Evolutionary conservation across 2,888 invertebrate genomes (phyloP), one percentile per base, ranked within the genome.

Genomic region (Bellardia bayeri): DNA sequence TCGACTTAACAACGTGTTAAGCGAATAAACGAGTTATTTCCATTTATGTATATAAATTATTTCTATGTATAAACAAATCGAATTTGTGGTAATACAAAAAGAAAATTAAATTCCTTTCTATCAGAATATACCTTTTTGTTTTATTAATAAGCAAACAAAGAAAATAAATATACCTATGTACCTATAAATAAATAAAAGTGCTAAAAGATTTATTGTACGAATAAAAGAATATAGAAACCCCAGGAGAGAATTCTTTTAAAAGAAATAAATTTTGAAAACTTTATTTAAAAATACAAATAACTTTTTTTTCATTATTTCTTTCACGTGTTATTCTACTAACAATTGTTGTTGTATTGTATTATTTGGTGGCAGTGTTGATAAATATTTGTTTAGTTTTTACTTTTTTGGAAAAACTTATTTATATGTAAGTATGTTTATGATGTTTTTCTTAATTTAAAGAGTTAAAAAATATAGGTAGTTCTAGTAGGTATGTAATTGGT

Each of bases 41-140:
- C 45, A 51, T 75, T 40, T 11, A 23, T n/a, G 6, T 56, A 51
- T n/a, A 40, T 66, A 66, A 23, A 66, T 66, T 13, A 42, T 6
- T 56, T 58, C 54, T 45, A 51, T 23, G 23, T 23, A 23, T 58
- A 74, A 68, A 68, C 72, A 69, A 71, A 75, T 16, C 58, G 23
- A 82, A 58, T 23, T 68, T 64, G 64, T 78, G 78, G 78, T 83
- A 71, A 72, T 71, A 42, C 16, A 74, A 63, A 30, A 71, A 76
- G 33, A 51, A 68, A 66, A 11, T 63, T 30, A 37, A 33, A 49
- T 61, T 54, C 14, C 23, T 42, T 58, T 11, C 2, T 33, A 63
- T 42, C 56, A 40, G 14, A 72, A 54, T 58, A 68, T 42, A 9
- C 42, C 4, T 33, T 33, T 33, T 33, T 33, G 3, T 33, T 33